These are phyloP conservation scores for Hirudo medicinalis DNA, from an alignment of 1,140 invertebrate species.

Conservation along the genomic window DNA sequence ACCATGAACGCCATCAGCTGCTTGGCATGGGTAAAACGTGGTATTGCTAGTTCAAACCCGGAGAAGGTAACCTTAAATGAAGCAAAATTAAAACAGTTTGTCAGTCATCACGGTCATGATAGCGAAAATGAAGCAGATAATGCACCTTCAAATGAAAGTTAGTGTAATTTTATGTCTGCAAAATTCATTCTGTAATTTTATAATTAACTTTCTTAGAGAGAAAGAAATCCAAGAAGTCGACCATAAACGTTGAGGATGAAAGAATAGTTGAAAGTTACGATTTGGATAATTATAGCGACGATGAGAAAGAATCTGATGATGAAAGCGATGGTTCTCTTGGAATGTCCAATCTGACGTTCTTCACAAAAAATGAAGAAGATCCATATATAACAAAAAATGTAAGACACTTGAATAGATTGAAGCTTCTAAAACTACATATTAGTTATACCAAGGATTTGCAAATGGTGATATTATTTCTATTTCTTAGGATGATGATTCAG, in stretches of 20 bases:
- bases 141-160: too few relatives aligned
- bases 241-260: background rate
- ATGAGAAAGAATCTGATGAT: background rate
- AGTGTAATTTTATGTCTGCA: too few relatives aligned
- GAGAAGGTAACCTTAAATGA: too few relatives aligned
- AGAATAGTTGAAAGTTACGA: constrained; percentile 1
- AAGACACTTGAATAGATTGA: background rate
- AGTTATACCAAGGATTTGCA: background rate
- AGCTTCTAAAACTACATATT: background rate
- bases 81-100: too few relatives aligned
- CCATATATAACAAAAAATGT: constrained; percentile 5
- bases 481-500: constrained; percentile 54
- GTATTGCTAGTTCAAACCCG: too few relatives aligned
- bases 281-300: background rate
- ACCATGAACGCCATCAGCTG: too few relatives aligned
- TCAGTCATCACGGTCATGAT: too few relatives aligned
- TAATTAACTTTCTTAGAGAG: background rate
- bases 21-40: too few relatives aligned
- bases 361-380: background rate
- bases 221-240: background rate
- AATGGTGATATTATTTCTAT: background rate
- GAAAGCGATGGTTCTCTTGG: constrained; percentile 1
- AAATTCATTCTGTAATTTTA: too few relatives aligned
- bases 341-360: constrained; percentile 3
- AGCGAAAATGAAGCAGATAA: too few relatives aligned